Conservation (phyloP, 2,888 invertebrate genomes). For the Chrysolina americana region DNA sequence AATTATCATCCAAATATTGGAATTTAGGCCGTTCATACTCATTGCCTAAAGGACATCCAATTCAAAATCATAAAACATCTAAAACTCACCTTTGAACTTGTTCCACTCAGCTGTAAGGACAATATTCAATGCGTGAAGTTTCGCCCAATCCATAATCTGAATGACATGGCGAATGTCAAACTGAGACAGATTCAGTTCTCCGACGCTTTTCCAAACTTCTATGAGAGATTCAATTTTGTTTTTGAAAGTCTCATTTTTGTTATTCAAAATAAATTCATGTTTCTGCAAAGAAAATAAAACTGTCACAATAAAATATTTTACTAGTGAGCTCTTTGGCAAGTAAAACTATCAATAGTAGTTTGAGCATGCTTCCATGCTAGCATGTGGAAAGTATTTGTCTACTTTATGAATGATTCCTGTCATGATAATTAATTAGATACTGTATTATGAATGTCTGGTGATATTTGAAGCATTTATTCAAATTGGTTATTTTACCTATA, state of each 20-base stretch:
- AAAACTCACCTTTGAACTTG: constrained; percentile 62
- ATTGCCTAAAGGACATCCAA: no score
- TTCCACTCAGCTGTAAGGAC: constrained; percentile 67
- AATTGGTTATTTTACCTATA: not conserved
- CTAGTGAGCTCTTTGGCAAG: not conserved
- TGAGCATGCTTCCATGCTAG: not conserved
- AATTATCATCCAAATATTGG: no score
- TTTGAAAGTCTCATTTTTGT: constrained; percentile 62
- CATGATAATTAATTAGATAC: not conserved
- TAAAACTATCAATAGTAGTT: no score
- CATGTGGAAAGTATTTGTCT: not conserved
- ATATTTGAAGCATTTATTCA: not conserved
- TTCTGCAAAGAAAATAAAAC: constrained; percentile 59
- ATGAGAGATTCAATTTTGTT: constrained; percentile 64
- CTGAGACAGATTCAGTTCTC: constrained; percentile 59
- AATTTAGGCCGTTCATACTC: no score
- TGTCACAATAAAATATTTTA: not conserved
- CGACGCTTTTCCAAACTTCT: constrained; percentile 64
- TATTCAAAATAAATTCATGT: constrained; percentile 64
- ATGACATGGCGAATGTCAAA: constrained; percentile 63
- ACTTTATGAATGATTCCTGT: not conserved
- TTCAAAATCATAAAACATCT: not conserved
- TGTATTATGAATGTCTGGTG: not conserved
- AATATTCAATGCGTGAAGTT: constrained; percentile 66
- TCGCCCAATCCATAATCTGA: constrained; percentile 67